A percentile compares a stretch with the other conserved stretches of the same genome.
These are phyloP conservation scores for Cinclus mexicanus DNA, from an alignment of 2,113 vertebrate species.

Conservation along the genomic window DNA sequence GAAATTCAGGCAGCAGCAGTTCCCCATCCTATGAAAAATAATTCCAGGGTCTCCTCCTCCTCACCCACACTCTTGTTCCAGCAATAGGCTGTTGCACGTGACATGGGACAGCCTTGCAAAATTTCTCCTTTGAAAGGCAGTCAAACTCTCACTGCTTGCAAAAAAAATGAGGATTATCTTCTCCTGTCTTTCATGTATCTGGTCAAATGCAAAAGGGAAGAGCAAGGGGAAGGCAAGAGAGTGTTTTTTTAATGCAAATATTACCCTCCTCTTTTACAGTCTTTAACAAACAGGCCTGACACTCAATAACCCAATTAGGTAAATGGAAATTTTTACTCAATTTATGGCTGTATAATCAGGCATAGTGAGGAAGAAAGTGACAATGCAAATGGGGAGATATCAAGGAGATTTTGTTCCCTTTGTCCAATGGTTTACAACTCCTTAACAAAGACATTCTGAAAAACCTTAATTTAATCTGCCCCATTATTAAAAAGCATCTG, in stretches of 20 bases:
- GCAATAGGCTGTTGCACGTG: fast-evolving
- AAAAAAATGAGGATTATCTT: background rate
- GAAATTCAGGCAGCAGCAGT: background rate
- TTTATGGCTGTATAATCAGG: slow-evolving; percentile 13
- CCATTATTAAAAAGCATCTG: background rate
- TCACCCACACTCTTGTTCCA: background rate
- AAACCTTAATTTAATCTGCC: background rate
- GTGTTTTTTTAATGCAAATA: background rate
- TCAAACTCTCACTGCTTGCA: background rate
- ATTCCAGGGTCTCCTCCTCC: background rate
- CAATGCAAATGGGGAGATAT: background rate
- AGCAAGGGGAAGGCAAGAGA: background rate
- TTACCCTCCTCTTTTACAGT: background rate
- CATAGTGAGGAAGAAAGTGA: background rate
- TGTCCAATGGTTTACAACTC: background rate
- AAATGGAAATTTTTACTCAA: slow-evolving; percentile 6
- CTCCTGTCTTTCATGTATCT: background rate
- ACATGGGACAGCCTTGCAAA: background rate
- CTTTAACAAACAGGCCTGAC: slow-evolving; percentile 23
- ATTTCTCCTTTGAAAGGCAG: background rate
- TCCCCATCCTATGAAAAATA: background rate
- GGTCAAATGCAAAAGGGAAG: background rate
- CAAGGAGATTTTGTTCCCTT: background rate
- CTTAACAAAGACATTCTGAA: background rate
- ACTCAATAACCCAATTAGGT: slow-evolving; percentile 21